Base-by-base conservation (phyloP, 1,140 invertebrate species). In the Epicauta chinensis region DNA sequence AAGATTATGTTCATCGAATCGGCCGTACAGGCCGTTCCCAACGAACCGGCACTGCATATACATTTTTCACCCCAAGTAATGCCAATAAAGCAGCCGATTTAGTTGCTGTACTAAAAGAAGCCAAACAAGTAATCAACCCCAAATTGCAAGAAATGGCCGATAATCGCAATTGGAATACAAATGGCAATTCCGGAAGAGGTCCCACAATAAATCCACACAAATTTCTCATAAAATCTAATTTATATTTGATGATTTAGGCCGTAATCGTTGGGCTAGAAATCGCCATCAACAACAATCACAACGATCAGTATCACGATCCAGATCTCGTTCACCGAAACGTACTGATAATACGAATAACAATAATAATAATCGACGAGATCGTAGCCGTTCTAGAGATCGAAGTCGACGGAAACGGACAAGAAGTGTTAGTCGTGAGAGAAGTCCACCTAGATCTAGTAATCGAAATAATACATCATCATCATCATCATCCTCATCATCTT, bases 1-100 rank as follows among this genome's bases (percentile, higher is more conserved):
- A 99, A 77, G 97, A 99, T 77, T 99, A 99, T 73, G 93, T 99
- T 32, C 97, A 99, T 75, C 84, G 97, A 53, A 99, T 99, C 71
- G 97, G 97, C 45, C 84, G 97, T 66, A 99, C 97, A 37, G 97
- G 93, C 42, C 79, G 97, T 53, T 88, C 89, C 34, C 87, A 93
- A 62, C 93, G 91, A 70, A 93, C 90, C 29, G 97, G 97, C 48
- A 99, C 96, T 1, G 95, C 97, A 0, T 99, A 99, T 73, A 99
- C 97, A 11, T 95, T 99, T 74, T 98, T 99, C 70, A 99, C 97
- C 1, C 83, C 86, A 32, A 83, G 81, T 51, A 97, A 99, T 73
- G 82, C 83, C 11, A 91, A 92, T 56, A 95, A 97, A 73, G 93
- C 93, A 0, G 84, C 81, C 59, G 94, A 98, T 72, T 75, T 98